These are phyloP conservation scores for Eulemur mongoz DNA, from an alignment of 2,797 vertebrate genomes.

Conservation along the genomic window DNA sequence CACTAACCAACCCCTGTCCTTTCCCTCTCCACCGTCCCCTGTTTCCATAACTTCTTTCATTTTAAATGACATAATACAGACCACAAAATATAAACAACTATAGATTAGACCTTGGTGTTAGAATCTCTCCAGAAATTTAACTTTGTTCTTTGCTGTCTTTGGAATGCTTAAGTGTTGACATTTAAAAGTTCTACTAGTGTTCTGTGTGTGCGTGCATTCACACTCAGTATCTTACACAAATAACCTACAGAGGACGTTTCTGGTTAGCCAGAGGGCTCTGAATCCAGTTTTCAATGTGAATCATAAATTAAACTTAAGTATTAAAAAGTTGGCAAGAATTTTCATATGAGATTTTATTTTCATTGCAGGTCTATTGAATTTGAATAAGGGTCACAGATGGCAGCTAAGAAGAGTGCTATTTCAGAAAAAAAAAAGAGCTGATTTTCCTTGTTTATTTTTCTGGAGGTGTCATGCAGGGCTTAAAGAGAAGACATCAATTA, in stretches of 20 bases:
- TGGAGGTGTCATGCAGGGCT: not conserved
- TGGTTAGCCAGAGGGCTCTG: not conserved
- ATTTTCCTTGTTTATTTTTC: not conserved
- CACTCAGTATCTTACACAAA: not conserved
- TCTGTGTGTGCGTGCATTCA: not conserved
- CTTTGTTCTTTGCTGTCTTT: not conserved
- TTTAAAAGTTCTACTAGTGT: not conserved
- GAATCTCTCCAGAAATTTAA: not conserved
- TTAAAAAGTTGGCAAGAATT: constrained; percentile 43
- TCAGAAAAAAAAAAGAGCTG: not conserved
- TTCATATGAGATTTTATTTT: constrained; percentile 39
- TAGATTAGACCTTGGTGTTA: not conserved
- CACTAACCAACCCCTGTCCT: not conserved
- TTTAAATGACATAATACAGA: not conserved
- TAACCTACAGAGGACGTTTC: constrained; percentile 17
- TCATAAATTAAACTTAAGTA: constrained; percentile 45
- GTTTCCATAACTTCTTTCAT: not conserved
- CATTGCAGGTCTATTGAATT: not conserved
- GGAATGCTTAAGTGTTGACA: not conserved
- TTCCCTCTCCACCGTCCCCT: not conserved
- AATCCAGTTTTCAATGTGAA: not conserved
- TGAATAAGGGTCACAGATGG: not conserved
- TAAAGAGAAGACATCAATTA: not conserved
- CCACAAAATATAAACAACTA: not conserved
- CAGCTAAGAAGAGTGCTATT: not conserved